Percentiles rank a stretch among this genome's conserved stretches.
phyloP scores from a whole-genome alignment of 2,797 vertebrate species.

The Megalops cyprinoides region DNA sequence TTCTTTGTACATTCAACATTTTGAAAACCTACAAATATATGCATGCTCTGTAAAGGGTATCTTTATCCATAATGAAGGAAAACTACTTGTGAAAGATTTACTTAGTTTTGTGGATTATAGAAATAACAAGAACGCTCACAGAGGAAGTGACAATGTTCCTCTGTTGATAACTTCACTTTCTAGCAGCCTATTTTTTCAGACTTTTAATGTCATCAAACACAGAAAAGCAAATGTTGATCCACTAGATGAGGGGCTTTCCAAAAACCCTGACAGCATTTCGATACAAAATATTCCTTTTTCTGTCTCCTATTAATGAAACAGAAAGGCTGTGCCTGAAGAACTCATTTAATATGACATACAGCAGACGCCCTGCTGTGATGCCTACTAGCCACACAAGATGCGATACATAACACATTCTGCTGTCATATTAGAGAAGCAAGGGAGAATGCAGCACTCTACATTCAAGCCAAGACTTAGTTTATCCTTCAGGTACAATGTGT shows the following conservation, averaged over 20 bases:
- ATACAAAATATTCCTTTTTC: not conserved
- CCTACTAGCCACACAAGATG: not conserved
- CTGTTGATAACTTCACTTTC: not conserved
- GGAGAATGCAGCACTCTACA: conserved; percentile 12
- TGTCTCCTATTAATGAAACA: not conserved
- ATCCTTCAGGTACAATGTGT: conserved; percentile 25
- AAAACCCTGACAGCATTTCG: not conserved
- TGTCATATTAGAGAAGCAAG: conserved; percentile 6
- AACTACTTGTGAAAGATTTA: not conserved
- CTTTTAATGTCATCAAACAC: conserved; percentile 13
- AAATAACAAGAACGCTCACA: not conserved
- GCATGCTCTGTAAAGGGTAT: not conserved
- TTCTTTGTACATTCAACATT: not conserved
- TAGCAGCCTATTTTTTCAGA: not conserved
- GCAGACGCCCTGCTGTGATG: not conserved
- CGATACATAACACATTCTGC: not conserved
- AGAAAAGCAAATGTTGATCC: not conserved
- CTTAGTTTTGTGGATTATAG: not conserved
- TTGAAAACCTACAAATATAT: not conserved
- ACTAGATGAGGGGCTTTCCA: not conserved
- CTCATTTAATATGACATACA: conserved; percentile 40
- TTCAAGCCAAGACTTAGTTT: not conserved
- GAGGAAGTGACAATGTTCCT: conserved; percentile 3
- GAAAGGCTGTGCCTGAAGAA: conserved; percentile 22
- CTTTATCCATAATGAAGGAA: not conserved